phyloP scores from a whole-genome alignment of 2,888 invertebrate genomes.

The Harpalus rubripes region DNA sequence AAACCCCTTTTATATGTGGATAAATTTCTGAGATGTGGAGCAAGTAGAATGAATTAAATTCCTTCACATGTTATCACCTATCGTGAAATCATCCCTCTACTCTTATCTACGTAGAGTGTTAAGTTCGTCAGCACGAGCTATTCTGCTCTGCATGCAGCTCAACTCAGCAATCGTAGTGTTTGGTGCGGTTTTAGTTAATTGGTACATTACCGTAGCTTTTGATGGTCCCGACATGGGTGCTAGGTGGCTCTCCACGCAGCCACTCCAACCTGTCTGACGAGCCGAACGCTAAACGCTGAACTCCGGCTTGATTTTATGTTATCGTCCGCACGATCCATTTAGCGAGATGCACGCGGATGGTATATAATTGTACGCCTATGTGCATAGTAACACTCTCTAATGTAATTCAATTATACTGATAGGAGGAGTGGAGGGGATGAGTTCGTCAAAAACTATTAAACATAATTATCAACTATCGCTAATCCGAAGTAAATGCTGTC shows the following conservation, averaged over 20 bases:
- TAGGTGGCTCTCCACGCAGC: conserved; percentile 9
- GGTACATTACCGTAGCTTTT: conserved; percentile 56
- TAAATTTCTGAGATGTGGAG: no score
- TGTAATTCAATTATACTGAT: conserved; percentile 1
- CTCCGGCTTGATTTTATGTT: conserved; percentile 16
- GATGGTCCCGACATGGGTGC: conserved; percentile 31
- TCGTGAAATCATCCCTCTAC: no score
- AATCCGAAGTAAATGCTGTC: neutral
- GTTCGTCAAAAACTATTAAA: neutral
- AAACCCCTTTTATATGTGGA: no score
- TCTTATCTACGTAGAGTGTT: no score
- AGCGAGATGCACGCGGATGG: neutral
- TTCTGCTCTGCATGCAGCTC: neutral
- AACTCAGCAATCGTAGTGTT: conserved; percentile 37
- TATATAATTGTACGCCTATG: conserved; percentile 20
- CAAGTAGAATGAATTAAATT: no score
- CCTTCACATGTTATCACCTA: no score
- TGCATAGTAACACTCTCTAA: conserved; percentile 25
- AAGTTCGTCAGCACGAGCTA: no score
- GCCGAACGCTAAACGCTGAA: neutral
- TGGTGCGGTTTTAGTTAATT: conserved; percentile 52
- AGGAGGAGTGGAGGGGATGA: neutral
- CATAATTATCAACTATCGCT: neutral
- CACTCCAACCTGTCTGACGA: conserved; percentile 24
- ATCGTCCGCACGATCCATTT: conserved; percentile 36